These are phyloP conservation scores for Idris sp. DNA, from an alignment of 1,140 invertebrate species.

Conservation along the genomic window DNA sequence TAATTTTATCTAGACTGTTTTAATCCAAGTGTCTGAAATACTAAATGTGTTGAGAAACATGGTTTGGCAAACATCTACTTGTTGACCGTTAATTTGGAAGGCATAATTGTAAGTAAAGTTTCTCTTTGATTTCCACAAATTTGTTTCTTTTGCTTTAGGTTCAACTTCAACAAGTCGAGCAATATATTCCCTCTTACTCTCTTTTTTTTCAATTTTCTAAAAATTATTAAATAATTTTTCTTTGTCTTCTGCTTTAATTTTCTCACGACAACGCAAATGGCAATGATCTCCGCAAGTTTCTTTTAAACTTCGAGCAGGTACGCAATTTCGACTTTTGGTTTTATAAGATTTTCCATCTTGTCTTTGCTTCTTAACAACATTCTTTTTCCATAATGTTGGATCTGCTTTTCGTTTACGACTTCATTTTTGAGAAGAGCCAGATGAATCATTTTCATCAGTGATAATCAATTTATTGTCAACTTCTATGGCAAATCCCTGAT, in stretches of 20 bases:
- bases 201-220: conserved; percentile 26
- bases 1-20: conserved; percentile 51
- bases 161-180: conserved; percentile 1
- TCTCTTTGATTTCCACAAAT: conserved; percentile 20
- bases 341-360: conserved; percentile 28
- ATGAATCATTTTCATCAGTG: no score
- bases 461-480: no score
- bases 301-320: conserved; percentile 22
- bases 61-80: conserved; percentile 63
- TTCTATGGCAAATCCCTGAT: no score
- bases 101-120: conserved; percentile 22
- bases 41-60: conserved; percentile 67
- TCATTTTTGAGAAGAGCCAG: not conserved
- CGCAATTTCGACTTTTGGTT: conserved; percentile 14
- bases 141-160: conserved; percentile 15
- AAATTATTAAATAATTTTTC: conserved; percentile 27
- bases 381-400: conserved; percentile 30
- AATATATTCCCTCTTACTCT: conserved; percentile 42
- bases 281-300: conserved; percentile 19
- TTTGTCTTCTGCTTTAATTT: conserved; percentile 9
- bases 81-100: conserved; percentile 52
- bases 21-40: conserved; percentile 56
- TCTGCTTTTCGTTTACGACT: conserved; percentile 1
- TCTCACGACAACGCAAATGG: conserved; percentile 5
- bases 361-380: conserved; percentile 18